Percentiles rank a stretch among this genome's conserved stretches.
Conservation (phyloP, 2,113 vertebrate genomes). For the Oreochromis spilurus region DNA sequence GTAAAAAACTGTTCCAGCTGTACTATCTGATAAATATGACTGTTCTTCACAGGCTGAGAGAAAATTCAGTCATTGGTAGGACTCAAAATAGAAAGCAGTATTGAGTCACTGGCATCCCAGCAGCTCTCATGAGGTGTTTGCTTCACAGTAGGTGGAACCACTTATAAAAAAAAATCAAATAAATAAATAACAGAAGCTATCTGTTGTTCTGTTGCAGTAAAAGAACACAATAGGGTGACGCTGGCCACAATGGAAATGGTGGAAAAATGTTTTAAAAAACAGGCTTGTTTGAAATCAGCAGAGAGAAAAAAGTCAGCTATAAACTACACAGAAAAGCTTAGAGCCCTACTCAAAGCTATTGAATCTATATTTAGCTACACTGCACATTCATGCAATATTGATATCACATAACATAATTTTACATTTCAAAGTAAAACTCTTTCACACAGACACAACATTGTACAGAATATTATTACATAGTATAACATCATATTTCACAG, state of each 20-base stretch:
- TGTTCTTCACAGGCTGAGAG: conserved; percentile 8
- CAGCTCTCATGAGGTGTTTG: conserved; percentile 47
- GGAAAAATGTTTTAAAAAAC: neutral
- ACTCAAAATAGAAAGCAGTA: conserved; percentile 55
- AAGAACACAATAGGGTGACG: neutral
- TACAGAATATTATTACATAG: neutral
- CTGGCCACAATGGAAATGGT: neutral
- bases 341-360: neutral
- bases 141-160: conserved; percentile 53
- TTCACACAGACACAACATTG: neutral
- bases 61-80: conserved; percentile 20
- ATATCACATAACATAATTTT: neutral
- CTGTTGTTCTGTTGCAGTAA: conserved; percentile 17
- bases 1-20: neutral
- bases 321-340: neutral
- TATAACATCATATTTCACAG: neutral
- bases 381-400: neutral
- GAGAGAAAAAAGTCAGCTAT: neutral
- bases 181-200: neutral
- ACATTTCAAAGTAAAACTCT: neutral
- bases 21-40: neutral
- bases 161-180: neutral
- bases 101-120: conserved; percentile 58
- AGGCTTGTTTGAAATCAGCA: neutral
- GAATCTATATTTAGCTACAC: neutral